Evolutionary conservation across 1,140 invertebrate species (phyloP).

Genomic region (Paraescarpia echinospica): DNA sequence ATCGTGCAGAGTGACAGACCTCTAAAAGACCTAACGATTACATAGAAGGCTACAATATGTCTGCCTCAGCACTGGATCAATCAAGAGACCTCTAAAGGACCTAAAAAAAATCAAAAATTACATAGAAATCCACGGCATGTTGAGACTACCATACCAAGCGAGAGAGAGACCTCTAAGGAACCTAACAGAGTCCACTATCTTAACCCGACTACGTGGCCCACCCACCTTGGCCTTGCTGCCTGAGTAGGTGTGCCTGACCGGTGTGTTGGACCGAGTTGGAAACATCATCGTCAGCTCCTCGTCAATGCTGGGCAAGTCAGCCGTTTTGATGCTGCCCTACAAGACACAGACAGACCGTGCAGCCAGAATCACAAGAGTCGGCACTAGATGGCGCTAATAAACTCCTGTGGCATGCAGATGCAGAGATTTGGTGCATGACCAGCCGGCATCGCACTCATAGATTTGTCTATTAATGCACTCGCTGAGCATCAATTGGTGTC

Average conservation of each 20-base stretch:
- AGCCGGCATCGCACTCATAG: too few relatives aligned
- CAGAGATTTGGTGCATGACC: not conserved
- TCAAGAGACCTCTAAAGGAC: not conserved
- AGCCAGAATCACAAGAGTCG: not conserved
- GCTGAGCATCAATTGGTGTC: not conserved
- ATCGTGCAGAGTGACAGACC: not conserved
- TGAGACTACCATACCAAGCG: too few relatives aligned
- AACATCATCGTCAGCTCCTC: not conserved
- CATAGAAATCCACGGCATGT: too few relatives aligned
- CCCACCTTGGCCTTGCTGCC: slow-evolving; percentile 2
- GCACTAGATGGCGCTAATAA: not conserved
- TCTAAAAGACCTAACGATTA: not conserved
- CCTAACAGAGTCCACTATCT: not conserved
- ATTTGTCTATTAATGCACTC: not conserved
- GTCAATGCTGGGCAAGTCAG: not conserved
- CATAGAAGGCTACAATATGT: too few relatives aligned
- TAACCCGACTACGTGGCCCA: not conserved
- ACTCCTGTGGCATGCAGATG: not conserved
- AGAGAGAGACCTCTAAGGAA: not conserved
- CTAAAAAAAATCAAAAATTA: too few relatives aligned
- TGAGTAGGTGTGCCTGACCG: not conserved
- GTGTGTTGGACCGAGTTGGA: not conserved
- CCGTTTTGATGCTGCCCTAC: not conserved
- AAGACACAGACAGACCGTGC: not conserved
- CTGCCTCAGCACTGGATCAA: too few relatives aligned